Evolutionary conservation across 2,113 vertebrate species (phyloP), one percentile per base, ranked within the genome.

Genomic region (Cyanoramphus novaezelandiae): DNA sequence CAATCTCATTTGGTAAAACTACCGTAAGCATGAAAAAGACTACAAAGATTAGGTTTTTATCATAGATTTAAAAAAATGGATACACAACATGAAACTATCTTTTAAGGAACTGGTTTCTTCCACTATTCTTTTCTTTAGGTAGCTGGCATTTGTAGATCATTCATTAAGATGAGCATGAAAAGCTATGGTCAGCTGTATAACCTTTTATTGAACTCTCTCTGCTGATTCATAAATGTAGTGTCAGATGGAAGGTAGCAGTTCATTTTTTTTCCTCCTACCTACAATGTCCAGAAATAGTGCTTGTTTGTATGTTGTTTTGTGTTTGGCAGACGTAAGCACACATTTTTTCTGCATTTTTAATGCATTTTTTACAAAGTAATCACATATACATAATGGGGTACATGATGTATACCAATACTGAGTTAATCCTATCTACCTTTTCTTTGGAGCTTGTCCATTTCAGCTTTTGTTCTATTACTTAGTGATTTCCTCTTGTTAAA

Each of bases 381-480:
- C 29, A 29, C 31, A 21, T 60, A 79, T 64, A 60, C 15, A 8
- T 7, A 1, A 4, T 2, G 57, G 3, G 35, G 18, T 83, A 74
- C 37, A 37, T 78, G 35, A 12, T 79, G 16, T 55, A 33, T 71
- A 71, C 5, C 47, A 85, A 4, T 79, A 82, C 10, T 79, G 37
- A 81, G 27, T 57, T 88, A 68, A 55, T 78, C 37, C 17, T 95
- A 8, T 28, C 60, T 80, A 86, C 46, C 23, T 86, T 92, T 94
- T 63, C 27, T 77, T 90, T 84, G 65, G 82, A 82, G 37, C 14
- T 71, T 10, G 6, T 82, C 43, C 74, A 72, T 96, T 93, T 31
- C 52, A 93, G 35, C 44, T 91, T 88, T 85, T 71, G 50, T 93
- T 93, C 82, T 84, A n/a, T 44, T 83, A 90, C 83, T 47, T 92